Percentiles rank a stretch among this genome's conserved stretches.
Evolutionary conservation across 2,113 vertebrate genomes (phyloP).

Genomic region (Jaculus jaculus): DNA sequence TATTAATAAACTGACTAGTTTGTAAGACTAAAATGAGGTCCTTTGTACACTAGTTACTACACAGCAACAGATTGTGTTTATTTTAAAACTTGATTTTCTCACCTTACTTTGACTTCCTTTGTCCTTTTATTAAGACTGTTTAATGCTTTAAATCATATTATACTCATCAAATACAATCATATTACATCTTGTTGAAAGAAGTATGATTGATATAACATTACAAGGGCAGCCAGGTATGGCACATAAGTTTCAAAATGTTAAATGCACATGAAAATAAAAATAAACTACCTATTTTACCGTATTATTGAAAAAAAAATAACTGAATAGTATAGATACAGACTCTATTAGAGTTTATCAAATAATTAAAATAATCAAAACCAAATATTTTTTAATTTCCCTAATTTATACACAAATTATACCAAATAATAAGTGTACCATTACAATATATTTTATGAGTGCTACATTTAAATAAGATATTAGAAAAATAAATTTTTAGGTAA

Average conservation of each 20-base stretch:
- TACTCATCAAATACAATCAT: slow-evolving; percentile 78
- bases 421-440: background rate
- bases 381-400: background rate
- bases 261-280: slow-evolving; percentile 58
- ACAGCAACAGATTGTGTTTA: background rate
- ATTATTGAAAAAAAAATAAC: background rate
- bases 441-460: background rate
- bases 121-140: slow-evolving; percentile 71
- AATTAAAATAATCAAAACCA: background rate
- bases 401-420: background rate
- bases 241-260: slow-evolving; percentile 77
- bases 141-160: slow-evolving; percentile 74
- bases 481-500: background rate
- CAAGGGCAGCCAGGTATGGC: slow-evolving; percentile 80
- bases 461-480: slow-evolving; percentile 6
- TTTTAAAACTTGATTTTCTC: background rate
- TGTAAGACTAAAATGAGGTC: background rate
- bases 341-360: background rate
- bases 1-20: background rate
- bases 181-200: slow-evolving; percentile 74
- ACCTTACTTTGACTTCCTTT: slow-evolving; percentile 67
- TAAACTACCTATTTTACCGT: background rate
- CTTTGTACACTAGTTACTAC: background rate
- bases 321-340: background rate
- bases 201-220: slow-evolving; percentile 81